Evolutionary conservation across 2,797 vertebrate genomes (phyloP).

Genomic region (Fistularia commersonii): DNA sequence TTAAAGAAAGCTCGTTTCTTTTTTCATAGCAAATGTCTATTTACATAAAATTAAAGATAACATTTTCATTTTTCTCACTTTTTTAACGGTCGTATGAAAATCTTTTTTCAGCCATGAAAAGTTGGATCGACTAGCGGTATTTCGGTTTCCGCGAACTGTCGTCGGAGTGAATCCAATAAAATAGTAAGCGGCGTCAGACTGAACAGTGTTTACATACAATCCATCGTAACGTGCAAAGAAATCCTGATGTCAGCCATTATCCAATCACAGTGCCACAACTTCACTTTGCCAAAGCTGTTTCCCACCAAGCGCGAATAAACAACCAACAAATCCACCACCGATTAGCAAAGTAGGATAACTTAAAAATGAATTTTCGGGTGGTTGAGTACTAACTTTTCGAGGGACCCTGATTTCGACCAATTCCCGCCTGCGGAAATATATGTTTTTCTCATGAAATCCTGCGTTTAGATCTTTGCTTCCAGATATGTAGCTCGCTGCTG

Average conservation of each 20-base stretch:
- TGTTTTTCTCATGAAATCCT: too few relatives aligned
- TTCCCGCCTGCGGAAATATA: too few relatives aligned
- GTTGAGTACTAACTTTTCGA: too few relatives aligned
- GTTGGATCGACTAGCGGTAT: background rate
- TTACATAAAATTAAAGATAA: slow-evolving; percentile 82
- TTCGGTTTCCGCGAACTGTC: background rate
- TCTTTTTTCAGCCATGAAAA: background rate
- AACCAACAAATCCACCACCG: too few relatives aligned
- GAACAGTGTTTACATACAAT: slow-evolving; percentile 53
- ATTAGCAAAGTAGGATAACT: too few relatives aligned
- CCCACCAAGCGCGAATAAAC: too few relatives aligned
- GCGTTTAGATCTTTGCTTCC: too few relatives aligned
- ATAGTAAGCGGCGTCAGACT: slow-evolving; percentile 1
- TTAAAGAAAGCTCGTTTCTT: slow-evolving; percentile 67
- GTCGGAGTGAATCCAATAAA: slow-evolving; percentile 10
- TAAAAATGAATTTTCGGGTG: too few relatives aligned
- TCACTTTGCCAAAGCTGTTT: slow-evolving; percentile 54
- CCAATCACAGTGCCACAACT: slow-evolving; percentile 91
- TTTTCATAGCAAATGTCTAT: slow-evolving; percentile 77
- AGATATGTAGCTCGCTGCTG: too few relatives aligned
- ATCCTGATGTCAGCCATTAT: slow-evolving; percentile 69
- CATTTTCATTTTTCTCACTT: slow-evolving; percentile 47
- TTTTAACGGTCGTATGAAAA: slow-evolving; percentile 7
- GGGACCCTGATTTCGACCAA: too few relatives aligned
- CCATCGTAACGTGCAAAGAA: slow-evolving; percentile 93